These are phyloP conservation scores for Oceanodroma leucorhoa DNA, from an alignment of 2,797 vertebrate species.

Conservation along the genomic window DNA sequence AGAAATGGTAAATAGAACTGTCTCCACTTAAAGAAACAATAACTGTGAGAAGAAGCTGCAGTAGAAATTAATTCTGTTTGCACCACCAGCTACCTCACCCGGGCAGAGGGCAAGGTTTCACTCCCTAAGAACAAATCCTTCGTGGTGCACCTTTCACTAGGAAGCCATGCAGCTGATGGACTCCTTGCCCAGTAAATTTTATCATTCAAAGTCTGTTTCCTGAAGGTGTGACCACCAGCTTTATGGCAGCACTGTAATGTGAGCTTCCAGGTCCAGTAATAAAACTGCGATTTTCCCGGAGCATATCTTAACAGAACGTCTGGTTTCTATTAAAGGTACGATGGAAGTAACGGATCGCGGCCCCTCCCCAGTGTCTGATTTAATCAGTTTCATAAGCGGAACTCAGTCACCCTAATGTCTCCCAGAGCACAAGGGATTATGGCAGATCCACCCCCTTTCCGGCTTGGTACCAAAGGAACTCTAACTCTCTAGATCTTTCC, in stretches of 20 bases:
- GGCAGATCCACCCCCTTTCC: slow-evolving; percentile 22
- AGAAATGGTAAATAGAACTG: not conserved
- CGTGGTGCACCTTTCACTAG: not conserved
- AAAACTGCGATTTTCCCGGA: not conserved
- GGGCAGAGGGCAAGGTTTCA: not conserved
- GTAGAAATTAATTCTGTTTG: not conserved
- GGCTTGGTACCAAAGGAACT: not conserved
- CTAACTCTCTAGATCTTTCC: slow-evolving; percentile 15
- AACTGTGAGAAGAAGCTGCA: not conserved
- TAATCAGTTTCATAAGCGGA: slow-evolving; percentile 55
- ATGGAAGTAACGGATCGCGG: slow-evolving; percentile 7
- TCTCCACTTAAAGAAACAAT: not conserved
- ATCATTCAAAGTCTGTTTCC: not conserved
- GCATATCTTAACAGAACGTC: not conserved
- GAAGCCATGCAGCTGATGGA: not conserved
- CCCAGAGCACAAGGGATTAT: slow-evolving; percentile 23
- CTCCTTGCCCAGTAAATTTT: not conserved
- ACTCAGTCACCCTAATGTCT: slow-evolving; percentile 31
- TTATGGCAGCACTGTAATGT: not conserved
- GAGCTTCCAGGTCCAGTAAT: not conserved
- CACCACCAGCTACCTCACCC: not conserved
- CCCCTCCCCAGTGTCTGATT: slow-evolving; percentile 34
- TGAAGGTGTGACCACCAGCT: not conserved
- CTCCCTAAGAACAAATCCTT: not conserved
- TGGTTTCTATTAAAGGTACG: slow-evolving; percentile 58